Conservation (phyloP, 2,888 invertebrate species). For the Didymodactylos carnosus region DNA sequence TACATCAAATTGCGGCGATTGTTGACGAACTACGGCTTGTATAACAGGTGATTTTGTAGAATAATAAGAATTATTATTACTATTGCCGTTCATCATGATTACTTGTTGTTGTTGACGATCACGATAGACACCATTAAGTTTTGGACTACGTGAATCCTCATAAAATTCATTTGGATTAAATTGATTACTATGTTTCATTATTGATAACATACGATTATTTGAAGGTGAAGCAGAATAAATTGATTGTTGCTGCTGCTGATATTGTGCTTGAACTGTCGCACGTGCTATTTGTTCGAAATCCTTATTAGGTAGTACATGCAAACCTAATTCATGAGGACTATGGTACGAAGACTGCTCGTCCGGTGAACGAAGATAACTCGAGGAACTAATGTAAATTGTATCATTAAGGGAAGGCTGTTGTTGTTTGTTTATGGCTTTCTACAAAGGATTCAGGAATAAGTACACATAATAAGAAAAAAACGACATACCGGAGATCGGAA, state of each 20-base stretch:
- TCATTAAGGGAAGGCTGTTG: not conserved
- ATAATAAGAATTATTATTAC: too few species aligned
- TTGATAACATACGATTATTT: not conserved
- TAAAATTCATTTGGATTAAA: not conserved
- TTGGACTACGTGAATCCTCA: not conserved
- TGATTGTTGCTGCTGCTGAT: conserved; percentile 19
- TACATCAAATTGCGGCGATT: not conserved
- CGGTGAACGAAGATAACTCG: not conserved
- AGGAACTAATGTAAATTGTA: too few species aligned
- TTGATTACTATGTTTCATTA: not conserved
- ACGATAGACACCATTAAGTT: not conserved
- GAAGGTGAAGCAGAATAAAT: not conserved
- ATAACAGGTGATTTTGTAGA: not conserved
- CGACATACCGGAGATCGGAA: not conserved
- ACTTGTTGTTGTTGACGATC: not conserved
- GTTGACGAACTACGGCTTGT: not conserved
- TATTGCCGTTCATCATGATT: too few species aligned
- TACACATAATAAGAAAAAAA: too few species aligned
- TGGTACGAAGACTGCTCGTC: not conserved
- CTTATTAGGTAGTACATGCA: not conserved
- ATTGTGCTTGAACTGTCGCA: not conserved
- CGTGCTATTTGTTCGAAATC: not conserved
- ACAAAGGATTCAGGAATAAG: not conserved
- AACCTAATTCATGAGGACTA: not conserved
- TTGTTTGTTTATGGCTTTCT: too few species aligned